Base-by-base conservation (phyloP, 2,797 vertebrate species). In the Ctenopoma multispine region DNA sequence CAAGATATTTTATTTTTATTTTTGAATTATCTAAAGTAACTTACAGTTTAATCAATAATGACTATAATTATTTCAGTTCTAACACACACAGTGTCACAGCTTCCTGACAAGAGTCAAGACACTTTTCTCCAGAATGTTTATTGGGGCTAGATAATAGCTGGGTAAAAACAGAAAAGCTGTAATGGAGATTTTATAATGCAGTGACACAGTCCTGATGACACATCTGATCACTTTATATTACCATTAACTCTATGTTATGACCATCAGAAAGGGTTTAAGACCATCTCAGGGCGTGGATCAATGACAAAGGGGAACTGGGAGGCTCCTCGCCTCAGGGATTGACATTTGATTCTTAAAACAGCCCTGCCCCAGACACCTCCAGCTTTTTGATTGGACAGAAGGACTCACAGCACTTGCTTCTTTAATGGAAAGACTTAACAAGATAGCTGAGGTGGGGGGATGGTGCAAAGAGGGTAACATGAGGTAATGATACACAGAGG, bases 321-420 rank as follows among this genome's bases (percentile, higher is more conserved):
- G 70, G 61, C 76, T 49, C 53, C 24, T n/a, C 34, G 44, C 63
- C 72, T 77, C 53, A 18, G 67, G 69, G 66, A 77, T 24, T 66
- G 80, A 79, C 77, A 62, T 66, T 71, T 85, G 47, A 67, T 79
- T 80, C 58, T 73, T 69, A 80, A 75, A 69, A 69, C 7, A 72
- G 56, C 68, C 43, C 56, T 18, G 23, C 50, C 61, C 49, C 60
- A 44, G n/a, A 58, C 43, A 41, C 60, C 43, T 10, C 23, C n/a
- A n/a, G 48, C 55, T 66, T 57, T 79, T 46, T 83, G 74, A 80
- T 67, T 86, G 73, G 69, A 72, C 77, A 63, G 60, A 71, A 53
- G 29, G 54, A 24, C 64, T 77, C 63, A 49, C 57, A 76, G 77
- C 64, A 51, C 62, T 69, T 44, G 38, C 59, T 29, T 76, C 69